A percentile compares a stretch with the other conserved stretches of the same genome.
Evolutionary conservation across 2,113 vertebrate genomes (phyloP).

Genomic region (Neodontobutis hainanensis): DNA sequence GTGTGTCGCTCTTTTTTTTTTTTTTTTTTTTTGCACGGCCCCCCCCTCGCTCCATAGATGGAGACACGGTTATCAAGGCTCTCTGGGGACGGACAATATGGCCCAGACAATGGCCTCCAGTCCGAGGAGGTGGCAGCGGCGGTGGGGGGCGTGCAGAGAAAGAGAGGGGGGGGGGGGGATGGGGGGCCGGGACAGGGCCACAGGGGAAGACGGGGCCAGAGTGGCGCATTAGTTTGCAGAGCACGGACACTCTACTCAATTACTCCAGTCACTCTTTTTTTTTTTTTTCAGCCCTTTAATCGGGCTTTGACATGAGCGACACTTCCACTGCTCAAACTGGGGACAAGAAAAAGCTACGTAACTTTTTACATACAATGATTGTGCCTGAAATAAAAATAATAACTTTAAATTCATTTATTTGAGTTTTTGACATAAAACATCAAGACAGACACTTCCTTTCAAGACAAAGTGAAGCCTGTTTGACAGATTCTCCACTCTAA

Average conservation of each 20-base stretch:
- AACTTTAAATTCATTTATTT: no score
- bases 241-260: slow-evolving; percentile 77
- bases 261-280: slow-evolving; percentile 57
- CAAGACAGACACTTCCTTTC: no score
- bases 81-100: slow-evolving; percentile 74
- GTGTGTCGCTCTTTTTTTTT: slow-evolving; percentile 54
- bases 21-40: slow-evolving; percentile 41
- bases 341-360: slow-evolving; percentile 34
- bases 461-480: no score
- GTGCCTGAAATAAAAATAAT: no score
- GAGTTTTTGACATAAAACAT: no score
- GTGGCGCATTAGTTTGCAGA: slow-evolving; percentile 70
- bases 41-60: slow-evolving; percentile 58
- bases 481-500: no score
- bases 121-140: slow-evolving; percentile 59
- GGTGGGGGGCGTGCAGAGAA: slow-evolving; percentile 14
- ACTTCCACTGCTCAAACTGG: slow-evolving; percentile 40
- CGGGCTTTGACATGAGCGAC: slow-evolving; percentile 59
- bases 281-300: slow-evolving; percentile 53
- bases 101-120: slow-evolving; percentile 73
- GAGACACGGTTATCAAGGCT: slow-evolving; percentile 83
- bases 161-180: slow-evolving; percentile 36
- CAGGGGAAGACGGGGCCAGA: slow-evolving; percentile 65
- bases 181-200: slow-evolving; percentile 61
- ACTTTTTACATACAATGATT: background rate